Conservation (phyloP, 2,888 invertebrate species). For the Catocala nupta region DNA sequence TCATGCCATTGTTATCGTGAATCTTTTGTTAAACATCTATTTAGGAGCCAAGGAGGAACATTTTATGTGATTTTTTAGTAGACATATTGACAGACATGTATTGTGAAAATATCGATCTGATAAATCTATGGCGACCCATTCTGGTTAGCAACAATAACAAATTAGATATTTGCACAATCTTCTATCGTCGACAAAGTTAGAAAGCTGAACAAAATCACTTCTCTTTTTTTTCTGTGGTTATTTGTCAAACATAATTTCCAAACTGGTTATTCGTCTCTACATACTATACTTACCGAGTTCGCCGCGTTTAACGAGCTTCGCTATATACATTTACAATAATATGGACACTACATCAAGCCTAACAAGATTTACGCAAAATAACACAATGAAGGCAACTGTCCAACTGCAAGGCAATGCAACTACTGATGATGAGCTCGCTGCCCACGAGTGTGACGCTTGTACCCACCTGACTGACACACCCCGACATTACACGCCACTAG, state of each 20-base stretch:
- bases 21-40: conserved; percentile 65
- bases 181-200: conserved; percentile 67
- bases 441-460: conserved; percentile 76
- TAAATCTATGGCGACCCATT: not conserved
- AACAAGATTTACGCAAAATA: conserved; percentile 80
- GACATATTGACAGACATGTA: conserved; percentile 58
- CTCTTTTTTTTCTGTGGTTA: conserved; percentile 47
- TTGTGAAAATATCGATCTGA: conserved; percentile 66
- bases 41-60: conserved; percentile 79
- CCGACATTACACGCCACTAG: conserved; percentile 71
- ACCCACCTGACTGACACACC: conserved; percentile 76
- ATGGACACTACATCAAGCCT: conserved; percentile 83
- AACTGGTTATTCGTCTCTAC: conserved; percentile 63
- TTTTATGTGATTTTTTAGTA: conserved; percentile 60
- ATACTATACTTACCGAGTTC: conserved; percentile 74
- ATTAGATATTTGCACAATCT: conserved; percentile 72
- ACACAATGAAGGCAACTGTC: conserved; percentile 77
- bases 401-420: conserved; percentile 78
- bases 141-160: conserved; percentile 8
- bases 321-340: conserved; percentile 73
- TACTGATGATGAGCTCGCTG: conserved; percentile 61
- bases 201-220: conserved; percentile 74
- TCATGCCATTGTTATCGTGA: conserved; percentile 72
- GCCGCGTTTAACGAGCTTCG: conserved; percentile 58
- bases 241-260: conserved; percentile 56